Conservation (phyloP, 2,888 invertebrate species). For the Patella ulyssiponensis region DNA sequence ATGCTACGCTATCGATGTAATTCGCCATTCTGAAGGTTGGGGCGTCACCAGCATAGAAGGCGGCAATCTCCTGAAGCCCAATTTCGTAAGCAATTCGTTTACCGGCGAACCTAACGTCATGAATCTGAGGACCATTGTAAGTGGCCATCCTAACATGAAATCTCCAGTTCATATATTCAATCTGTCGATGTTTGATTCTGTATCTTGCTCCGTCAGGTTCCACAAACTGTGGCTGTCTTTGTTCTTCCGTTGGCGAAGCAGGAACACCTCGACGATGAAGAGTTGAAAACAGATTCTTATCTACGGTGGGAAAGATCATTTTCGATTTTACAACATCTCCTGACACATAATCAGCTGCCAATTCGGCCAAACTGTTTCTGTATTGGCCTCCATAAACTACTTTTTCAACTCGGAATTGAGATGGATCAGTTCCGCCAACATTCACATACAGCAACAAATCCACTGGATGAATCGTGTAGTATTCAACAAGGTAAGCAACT, state of each 20-base stretch:
- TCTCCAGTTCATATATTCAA: slow-evolving; percentile 42
- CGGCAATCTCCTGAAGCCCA: slow-evolving; percentile 40
- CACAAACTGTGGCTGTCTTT: slow-evolving; percentile 37
- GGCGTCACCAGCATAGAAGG: slow-evolving; percentile 37
- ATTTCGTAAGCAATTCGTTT: slow-evolving; percentile 46
- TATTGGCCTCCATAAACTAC: slow-evolving; percentile 36
- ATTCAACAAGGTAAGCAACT: slow-evolving; percentile 33
- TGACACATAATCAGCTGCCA: slow-evolving; percentile 19
- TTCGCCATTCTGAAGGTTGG: slow-evolving; percentile 21
- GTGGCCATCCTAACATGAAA: slow-evolving; percentile 41
- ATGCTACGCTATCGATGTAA: slow-evolving; percentile 29
- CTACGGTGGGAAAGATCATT: slow-evolving; percentile 23
- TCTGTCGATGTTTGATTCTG: slow-evolving; percentile 31
- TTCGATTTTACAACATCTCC: slow-evolving; percentile 22
- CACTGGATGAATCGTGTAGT: slow-evolving; percentile 42
- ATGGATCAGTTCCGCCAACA: slow-evolving; percentile 20
- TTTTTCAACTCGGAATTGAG: slow-evolving; percentile 33
- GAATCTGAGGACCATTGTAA: slow-evolving; percentile 31
- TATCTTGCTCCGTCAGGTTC: slow-evolving; percentile 43
- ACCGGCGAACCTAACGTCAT: slow-evolving; percentile 32
- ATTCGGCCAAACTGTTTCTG: slow-evolving; percentile 32
- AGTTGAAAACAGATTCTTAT: slow-evolving; percentile 31
- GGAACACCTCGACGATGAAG: slow-evolving; percentile 39
- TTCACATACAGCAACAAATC: slow-evolving; percentile 44
- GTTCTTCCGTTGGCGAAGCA: slow-evolving; percentile 25